Evolutionary conservation across 2,888 invertebrate genomes (phyloP).

Genomic region (Horisme vitalbata): DNA sequence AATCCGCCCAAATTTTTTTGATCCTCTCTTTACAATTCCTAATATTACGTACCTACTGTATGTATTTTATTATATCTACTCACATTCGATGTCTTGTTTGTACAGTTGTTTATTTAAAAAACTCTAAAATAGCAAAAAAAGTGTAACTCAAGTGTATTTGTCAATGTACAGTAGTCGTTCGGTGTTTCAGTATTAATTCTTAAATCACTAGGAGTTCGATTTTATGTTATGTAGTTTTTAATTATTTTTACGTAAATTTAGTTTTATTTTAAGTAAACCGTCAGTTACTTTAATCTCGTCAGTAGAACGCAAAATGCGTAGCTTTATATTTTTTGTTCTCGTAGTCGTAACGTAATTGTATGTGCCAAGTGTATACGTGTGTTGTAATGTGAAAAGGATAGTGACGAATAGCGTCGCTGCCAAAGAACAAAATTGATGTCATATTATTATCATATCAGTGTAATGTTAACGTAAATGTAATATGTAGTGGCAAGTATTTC

Average conservation of each 20-base stretch:
- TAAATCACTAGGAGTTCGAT: slow-evolving; percentile 73
- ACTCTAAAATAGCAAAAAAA: slow-evolving; percentile 36
- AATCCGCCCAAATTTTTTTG: slow-evolving; percentile 30
- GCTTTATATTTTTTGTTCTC: slow-evolving; percentile 46
- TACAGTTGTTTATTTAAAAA: slow-evolving; percentile 63
- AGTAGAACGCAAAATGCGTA: slow-evolving; percentile 40
- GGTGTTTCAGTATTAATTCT: slow-evolving; percentile 76
- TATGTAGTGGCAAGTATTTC: slow-evolving; percentile 7
- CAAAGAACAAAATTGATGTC: slow-evolving; percentile 57
- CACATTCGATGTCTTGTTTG: slow-evolving; percentile 57
- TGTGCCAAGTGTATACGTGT: slow-evolving; percentile 32
- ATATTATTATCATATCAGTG: slow-evolving; percentile 47
- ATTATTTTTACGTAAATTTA: slow-evolving; percentile 72
- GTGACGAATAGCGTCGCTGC: slow-evolving; percentile 38
- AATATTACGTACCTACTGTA: slow-evolving; percentile 16
- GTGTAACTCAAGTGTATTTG: slow-evolving; percentile 40
- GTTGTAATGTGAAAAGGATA: slow-evolving; percentile 42
- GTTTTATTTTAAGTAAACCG: slow-evolving; percentile 62
- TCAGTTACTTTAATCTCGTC: slow-evolving; percentile 59
- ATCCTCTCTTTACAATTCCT: slow-evolving; percentile 23
- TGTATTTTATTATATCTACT: slow-evolving; percentile 28
- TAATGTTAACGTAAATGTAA: slow-evolving; percentile 7
- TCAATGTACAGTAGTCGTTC: slow-evolving; percentile 55
- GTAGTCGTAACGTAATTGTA: slow-evolving; percentile 41
- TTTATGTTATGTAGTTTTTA: slow-evolving; percentile 74